Evolutionary conservation across 2,113 vertebrate genomes (phyloP).

Genomic region (Phycodurus eques): DNA sequence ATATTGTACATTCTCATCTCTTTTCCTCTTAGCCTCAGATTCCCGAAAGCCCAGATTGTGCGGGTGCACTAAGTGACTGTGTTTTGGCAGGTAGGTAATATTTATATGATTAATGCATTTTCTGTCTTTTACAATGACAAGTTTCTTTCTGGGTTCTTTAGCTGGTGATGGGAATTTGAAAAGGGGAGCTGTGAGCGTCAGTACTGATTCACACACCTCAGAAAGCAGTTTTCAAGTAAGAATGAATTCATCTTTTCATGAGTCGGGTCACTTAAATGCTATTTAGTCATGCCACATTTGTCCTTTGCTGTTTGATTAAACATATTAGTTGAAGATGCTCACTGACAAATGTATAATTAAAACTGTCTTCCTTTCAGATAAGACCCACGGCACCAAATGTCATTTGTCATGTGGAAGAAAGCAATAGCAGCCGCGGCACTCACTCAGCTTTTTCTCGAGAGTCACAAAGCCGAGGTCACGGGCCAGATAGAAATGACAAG

Average conservation of each 20-base stretch:
- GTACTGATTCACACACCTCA: constrained; percentile 24
- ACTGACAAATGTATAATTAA: constrained; percentile 18
- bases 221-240: constrained; percentile 70
- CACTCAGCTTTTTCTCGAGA: constrained; percentile 55
- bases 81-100: constrained; percentile 55
- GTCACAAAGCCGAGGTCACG: constrained; percentile 44
- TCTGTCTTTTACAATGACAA: neutral
- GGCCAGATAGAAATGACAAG: constrained; percentile 38
- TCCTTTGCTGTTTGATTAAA: neutral
- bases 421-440: constrained; percentile 51
- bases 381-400: constrained; percentile 72
- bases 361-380: constrained; percentile 55
- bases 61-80: constrained; percentile 61
- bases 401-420: constrained; percentile 55
- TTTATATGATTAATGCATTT: neutral
- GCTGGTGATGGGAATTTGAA: constrained; percentile 33
- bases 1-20: constrained; percentile 1
- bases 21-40: constrained; percentile 64
- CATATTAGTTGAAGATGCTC: constrained; percentile 13
- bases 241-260: neutral
- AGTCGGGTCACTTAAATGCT: neutral
- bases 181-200: constrained; percentile 27
- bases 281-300: neutral
- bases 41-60: constrained; percentile 67
- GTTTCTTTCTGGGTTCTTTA: constrained; percentile 23